A percentile compares a stretch with the other conserved stretches of the same genome.
These are phyloP conservation scores for Selenia dentaria DNA, from an alignment of 2,888 invertebrate species.

Conservation along the genomic window DNA sequence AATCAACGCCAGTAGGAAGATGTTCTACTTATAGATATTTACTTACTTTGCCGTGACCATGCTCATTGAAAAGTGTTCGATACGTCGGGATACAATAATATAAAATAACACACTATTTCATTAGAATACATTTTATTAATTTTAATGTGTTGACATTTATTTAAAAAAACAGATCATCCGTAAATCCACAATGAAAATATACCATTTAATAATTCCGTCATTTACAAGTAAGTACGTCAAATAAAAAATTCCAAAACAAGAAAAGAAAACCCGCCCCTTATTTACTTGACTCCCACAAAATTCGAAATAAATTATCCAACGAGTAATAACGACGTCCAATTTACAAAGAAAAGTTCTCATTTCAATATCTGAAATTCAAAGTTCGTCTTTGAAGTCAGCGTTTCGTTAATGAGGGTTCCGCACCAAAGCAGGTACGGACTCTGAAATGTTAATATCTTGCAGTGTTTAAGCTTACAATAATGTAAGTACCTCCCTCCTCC, in stretches of 20 bases:
- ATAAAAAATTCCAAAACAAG: not conserved
- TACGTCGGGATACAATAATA: too few species aligned
- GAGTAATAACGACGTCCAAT: constrained; percentile 67
- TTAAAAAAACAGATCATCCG: too few species aligned
- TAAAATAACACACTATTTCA: too few species aligned
- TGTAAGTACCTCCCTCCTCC: too few species aligned
- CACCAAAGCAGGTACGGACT: constrained; percentile 18
- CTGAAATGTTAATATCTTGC: not conserved
- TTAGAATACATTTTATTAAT: too few species aligned
- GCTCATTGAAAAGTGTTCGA: too few species aligned
- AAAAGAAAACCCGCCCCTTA: constrained; percentile 28
- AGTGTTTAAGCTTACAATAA: not conserved
- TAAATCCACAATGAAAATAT: too few species aligned
- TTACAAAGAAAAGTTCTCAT: constrained; percentile 62
- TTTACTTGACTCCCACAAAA: constrained; percentile 32
- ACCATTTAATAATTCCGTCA: too few species aligned
- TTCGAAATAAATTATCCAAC: constrained; percentile 57
- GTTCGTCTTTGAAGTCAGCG: constrained; percentile 46
- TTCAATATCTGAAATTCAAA: constrained; percentile 42
- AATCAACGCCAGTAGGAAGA: too few species aligned
- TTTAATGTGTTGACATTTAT: too few species aligned
- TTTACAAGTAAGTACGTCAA: not conserved
- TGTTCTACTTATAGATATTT: too few species aligned
- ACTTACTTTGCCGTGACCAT: too few species aligned
- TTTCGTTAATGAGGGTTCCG: constrained; percentile 44